A percentile compares a stretch with the other conserved stretches of the same genome.
Conservation (phyloP, 2,113 vertebrate species). For the Takifugu flavidus region DNA sequence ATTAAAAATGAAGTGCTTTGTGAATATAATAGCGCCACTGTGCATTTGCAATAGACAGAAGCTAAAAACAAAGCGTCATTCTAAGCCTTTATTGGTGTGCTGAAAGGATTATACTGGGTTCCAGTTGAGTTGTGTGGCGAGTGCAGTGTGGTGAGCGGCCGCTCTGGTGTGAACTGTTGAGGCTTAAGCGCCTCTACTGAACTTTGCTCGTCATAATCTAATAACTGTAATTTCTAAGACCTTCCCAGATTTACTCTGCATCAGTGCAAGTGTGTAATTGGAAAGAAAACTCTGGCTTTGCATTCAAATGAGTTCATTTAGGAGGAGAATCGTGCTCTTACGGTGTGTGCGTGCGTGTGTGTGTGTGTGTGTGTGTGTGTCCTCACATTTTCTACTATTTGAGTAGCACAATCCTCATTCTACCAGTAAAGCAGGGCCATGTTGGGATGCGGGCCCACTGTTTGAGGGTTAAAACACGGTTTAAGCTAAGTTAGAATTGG, state of each 20-base stretch:
- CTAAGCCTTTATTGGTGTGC: too few relatives aligned
- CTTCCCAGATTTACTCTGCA: constrained; percentile 57
- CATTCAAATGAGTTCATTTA: constrained; percentile 62
- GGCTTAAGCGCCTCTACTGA: constrained; percentile 50
- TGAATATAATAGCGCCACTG: too few relatives aligned
- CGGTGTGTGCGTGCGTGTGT: not conserved
- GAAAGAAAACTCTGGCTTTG: constrained; percentile 57
- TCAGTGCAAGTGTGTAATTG: constrained; percentile 61
- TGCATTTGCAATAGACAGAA: too few relatives aligned
- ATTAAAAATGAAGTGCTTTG: too few relatives aligned
- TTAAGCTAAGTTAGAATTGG: too few relatives aligned
- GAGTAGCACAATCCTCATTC: too few relatives aligned
- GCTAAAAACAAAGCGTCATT: too few relatives aligned
- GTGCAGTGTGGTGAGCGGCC: constrained; percentile 32
- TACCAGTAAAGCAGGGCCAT: too few relatives aligned
- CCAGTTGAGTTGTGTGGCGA: not conserved
- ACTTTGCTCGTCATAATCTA: constrained; percentile 61
- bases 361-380: not conserved
- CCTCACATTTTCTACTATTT: too few relatives aligned
- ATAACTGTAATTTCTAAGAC: constrained; percentile 65
- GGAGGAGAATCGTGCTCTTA: constrained; percentile 12
- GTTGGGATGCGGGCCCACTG: too few relatives aligned
- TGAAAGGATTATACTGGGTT: too few relatives aligned
- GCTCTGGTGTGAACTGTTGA: constrained; percentile 37
- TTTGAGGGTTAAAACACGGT: too few relatives aligned